Conservation (phyloP, 2,113 vertebrate species). For the Tonatia bakeri region DNA sequence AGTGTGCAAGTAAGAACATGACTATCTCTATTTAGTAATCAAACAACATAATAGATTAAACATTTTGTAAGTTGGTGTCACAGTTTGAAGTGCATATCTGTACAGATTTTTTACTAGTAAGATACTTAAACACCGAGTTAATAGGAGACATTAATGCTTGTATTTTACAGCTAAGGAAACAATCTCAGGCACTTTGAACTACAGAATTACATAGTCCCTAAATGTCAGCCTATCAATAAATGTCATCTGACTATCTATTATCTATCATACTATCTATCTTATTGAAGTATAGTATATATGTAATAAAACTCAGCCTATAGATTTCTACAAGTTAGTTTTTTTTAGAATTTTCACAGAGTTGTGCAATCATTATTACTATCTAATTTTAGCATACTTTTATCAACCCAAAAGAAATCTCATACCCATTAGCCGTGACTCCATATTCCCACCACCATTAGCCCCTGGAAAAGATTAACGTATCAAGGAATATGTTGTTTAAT, state of each 20-base stretch:
- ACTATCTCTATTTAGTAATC: not conserved
- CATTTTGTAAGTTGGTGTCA: not conserved
- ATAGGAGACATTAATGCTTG: not conserved
- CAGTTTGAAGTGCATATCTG: not conserved
- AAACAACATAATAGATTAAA: not conserved
- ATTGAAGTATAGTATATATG: not conserved
- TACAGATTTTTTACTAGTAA: not conserved
- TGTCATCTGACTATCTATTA: not conserved
- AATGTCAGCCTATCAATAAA: not conserved
- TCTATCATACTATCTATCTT: not conserved
- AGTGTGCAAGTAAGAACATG: not conserved
- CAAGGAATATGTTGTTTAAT: not conserved
- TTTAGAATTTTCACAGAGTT: not conserved
- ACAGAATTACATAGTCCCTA: not conserved
- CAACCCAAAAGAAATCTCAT: not conserved
- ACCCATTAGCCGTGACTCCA: not conserved
- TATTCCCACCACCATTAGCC: not conserved
- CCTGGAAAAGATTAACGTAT: not conserved
- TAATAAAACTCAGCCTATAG: not conserved
- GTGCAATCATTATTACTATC: not conserved
- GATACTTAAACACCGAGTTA: not conserved
- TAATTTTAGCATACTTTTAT: not conserved
- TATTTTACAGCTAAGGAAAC: not conserved
- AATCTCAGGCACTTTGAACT: not conserved
- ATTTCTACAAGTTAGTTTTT: not conserved